A percentile compares a stretch with the other conserved stretches of the same genome.
phyloP scores from a whole-genome alignment of 2,113 vertebrate species.

The Rhinolophus ferrumequinum region DNA sequence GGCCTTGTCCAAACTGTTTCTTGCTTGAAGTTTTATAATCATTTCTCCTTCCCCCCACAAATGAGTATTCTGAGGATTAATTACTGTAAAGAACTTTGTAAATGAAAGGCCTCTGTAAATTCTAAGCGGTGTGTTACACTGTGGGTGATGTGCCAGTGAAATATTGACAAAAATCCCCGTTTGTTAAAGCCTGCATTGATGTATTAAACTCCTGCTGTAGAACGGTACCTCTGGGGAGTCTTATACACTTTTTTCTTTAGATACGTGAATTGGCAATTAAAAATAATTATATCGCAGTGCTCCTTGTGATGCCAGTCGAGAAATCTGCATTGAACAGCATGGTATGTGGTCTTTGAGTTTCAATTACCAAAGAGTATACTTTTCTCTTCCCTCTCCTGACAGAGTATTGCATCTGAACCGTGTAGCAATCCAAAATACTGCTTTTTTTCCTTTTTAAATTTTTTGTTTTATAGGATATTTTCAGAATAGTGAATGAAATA shows the following conservation, averaged over 20 bases:
- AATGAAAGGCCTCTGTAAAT: slow-evolving; percentile 22
- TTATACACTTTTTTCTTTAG: slow-evolving; percentile 50
- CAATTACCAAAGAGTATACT: neutral
- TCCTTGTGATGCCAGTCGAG: slow-evolving; percentile 12
- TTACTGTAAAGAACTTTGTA: slow-evolving; percentile 52
- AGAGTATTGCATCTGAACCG: neutral
- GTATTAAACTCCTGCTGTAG: slow-evolving; percentile 28
- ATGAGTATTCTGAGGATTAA: slow-evolving; percentile 42
- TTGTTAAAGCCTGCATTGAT: slow-evolving; percentile 6
- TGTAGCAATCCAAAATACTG: neutral
- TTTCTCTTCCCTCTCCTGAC: slow-evolving; percentile 20
- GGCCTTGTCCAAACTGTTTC: neutral
- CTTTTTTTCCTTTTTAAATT: neutral
- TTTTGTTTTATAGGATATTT: slow-evolving; percentile 41
- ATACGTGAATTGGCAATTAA: slow-evolving; percentile 64
- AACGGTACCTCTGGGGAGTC: neutral
- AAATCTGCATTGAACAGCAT: slow-evolving; percentile 13
- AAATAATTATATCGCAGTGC: slow-evolving; percentile 53
- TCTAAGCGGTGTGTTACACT: neutral
- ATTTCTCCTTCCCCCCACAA: neutral
- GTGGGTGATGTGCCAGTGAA: slow-evolving; percentile 8
- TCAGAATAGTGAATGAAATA: slow-evolving; percentile 16
- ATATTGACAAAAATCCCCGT: slow-evolving; percentile 14
- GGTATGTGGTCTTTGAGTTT: slow-evolving; percentile 52
- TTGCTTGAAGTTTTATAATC: slow-evolving; percentile 62